Percentiles rank a stretch among this genome's conserved stretches.
These are phyloP conservation scores for Cyclophora punctaria DNA, from an alignment of 2,888 invertebrate species.

Conservation along the genomic window DNA sequence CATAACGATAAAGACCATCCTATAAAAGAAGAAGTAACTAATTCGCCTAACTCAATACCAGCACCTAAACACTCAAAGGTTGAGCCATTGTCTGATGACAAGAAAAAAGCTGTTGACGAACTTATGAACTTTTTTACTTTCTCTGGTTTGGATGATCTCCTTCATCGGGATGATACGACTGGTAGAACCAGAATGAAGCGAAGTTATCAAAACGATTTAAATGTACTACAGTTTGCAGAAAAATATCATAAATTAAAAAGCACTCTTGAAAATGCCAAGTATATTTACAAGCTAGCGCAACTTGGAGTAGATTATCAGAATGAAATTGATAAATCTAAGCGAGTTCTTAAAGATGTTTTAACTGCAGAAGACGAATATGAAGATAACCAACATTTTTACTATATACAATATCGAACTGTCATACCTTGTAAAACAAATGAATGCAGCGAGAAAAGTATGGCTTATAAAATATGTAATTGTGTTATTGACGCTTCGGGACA, in stretches of 20 bases:
- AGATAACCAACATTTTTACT: conserved; percentile 39
- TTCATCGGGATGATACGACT: conserved; percentile 13
- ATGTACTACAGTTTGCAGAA: conserved; percentile 36
- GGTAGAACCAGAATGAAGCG: conserved; percentile 35
- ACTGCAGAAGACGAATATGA: conserved; percentile 51
- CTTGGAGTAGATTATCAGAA: conserved; percentile 49
- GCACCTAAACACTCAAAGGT: conserved; percentile 9
- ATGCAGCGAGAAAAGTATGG: conserved; percentile 40
- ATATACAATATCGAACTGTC: conserved; percentile 42
- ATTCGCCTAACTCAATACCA: conserved; percentile 14
- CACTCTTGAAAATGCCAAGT: conserved; percentile 41
- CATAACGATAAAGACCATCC: conserved; percentile 24
- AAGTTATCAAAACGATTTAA: conserved; percentile 44
- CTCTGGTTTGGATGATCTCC: conserved; percentile 35
- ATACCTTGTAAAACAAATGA: conserved; percentile 41
- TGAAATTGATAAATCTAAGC: conserved; percentile 44
- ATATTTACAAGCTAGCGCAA: conserved; percentile 41
- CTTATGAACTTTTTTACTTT: conserved; percentile 57
- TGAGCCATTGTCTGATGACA: conserved; percentile 38
- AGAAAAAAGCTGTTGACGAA: conserved; percentile 61
- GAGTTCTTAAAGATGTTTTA: conserved; percentile 40
- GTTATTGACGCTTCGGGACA: conserved; percentile 57
- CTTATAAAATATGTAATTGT: conserved; percentile 71
- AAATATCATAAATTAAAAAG: conserved; percentile 42
- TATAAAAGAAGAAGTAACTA: conserved; percentile 23